Percentiles rank a stretch among this genome's conserved stretches.
phyloP scores from a whole-genome alignment of 2,888 invertebrate genomes.

The Dioctria linearis region DNA sequence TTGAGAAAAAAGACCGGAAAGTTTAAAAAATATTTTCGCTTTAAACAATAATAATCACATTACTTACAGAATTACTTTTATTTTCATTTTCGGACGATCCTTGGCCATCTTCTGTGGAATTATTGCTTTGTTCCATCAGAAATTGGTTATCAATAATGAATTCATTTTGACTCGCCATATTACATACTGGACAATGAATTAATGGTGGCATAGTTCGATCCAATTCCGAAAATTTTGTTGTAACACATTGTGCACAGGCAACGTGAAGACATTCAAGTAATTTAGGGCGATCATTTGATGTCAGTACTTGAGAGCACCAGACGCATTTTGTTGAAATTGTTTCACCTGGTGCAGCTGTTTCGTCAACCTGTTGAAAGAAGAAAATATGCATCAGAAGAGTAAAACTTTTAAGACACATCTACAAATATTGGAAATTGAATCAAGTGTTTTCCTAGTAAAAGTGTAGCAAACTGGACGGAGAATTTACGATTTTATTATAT shows the following conservation, averaged over 20 bases:
- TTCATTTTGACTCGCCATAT: conserved; percentile 79
- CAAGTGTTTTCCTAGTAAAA: conserved; percentile 15
- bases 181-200: conserved; percentile 80
- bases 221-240: conserved; percentile 75
- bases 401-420: not conserved
- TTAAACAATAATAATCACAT: not conserved
- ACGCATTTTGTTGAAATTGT: conserved; percentile 73
- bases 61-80: conserved; percentile 66
- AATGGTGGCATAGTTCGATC: conserved; percentile 69
- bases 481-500: not conserved
- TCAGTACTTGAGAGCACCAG: conserved; percentile 73
- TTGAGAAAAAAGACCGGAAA: conserved; percentile 62
- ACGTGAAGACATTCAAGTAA: conserved; percentile 91
- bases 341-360: conserved; percentile 57
- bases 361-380: conserved; percentile 56
- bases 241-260: conserved; percentile 83
- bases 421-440: conserved; percentile 8
- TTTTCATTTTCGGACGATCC: conserved; percentile 61
- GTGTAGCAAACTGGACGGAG: not conserved
- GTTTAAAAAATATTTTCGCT: conserved; percentile 1
- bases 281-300: conserved; percentile 79
- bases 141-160: conserved; percentile 90
- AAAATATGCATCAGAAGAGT: not conserved
- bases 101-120: conserved; percentile 70
- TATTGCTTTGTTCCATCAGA: conserved; percentile 77